These are phyloP conservation scores for Myotis daubentonii DNA, from an alignment of 2,797 vertebrate genomes.

Conservation along the genomic window DNA sequence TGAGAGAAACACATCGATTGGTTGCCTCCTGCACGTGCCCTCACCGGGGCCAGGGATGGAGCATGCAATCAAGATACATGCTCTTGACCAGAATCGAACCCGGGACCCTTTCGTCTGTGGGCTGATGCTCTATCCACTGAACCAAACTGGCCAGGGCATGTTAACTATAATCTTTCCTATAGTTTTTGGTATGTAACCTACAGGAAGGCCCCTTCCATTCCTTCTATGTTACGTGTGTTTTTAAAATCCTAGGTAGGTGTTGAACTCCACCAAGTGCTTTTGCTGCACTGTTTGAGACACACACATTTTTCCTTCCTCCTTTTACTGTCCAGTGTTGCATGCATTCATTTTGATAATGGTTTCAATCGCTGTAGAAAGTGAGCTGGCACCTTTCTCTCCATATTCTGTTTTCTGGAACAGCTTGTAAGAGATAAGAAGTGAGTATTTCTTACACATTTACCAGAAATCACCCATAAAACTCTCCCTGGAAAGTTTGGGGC, in stretches of 20 bases:
- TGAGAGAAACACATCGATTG: no score
- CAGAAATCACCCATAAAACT: neutral
- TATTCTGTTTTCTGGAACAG: neutral
- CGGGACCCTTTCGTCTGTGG: no score
- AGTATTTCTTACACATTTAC: neutral
- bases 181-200: neutral
- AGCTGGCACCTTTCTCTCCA: neutral
- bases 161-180: neutral
- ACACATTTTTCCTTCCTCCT: neutral
- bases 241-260: neutral
- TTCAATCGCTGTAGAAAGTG: neutral
- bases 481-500: neutral
- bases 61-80: no score
- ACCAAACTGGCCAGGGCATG: no score
- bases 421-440: neutral
- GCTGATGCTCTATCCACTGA: no score
- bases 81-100: no score
- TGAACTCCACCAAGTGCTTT: neutral
- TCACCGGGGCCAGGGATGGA: no score
- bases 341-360: neutral
- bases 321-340: neutral
- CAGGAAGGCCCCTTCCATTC: neutral
- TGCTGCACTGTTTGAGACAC: neutral
- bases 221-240: neutral
- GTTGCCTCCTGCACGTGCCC: no score